These are phyloP conservation scores for Psophia crepitans DNA, from an alignment of 2,113 vertebrate species.

Conservation along the genomic window DNA sequence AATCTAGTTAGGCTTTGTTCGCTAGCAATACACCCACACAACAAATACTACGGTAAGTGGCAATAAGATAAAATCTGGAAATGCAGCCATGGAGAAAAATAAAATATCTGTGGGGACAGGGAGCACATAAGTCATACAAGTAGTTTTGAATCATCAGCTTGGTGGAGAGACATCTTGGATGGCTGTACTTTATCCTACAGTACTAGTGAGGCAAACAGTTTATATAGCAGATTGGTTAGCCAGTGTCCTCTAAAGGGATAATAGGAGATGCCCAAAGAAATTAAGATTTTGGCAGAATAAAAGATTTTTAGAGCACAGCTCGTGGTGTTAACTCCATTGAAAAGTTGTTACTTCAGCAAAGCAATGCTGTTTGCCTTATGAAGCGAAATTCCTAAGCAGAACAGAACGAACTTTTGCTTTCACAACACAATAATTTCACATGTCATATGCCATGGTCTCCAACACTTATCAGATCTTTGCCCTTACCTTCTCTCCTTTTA, in stretches of 20 bases:
- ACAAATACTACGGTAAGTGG: constrained; percentile 6
- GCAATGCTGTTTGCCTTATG: not conserved
- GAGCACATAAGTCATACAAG: not conserved
- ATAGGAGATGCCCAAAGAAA: not conserved
- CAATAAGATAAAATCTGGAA: constrained; percentile 7
- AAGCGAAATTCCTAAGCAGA: not conserved
- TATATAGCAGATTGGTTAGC: not conserved
- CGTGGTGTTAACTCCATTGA: not conserved
- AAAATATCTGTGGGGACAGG: not conserved
- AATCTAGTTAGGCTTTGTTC: constrained; percentile 35
- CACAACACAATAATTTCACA: not conserved
- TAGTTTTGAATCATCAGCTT: not conserved
- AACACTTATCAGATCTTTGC: not conserved
- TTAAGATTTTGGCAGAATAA: not conserved
- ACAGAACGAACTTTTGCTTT: not conserved
- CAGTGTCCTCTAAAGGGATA: not conserved
- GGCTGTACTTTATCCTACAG: not conserved
- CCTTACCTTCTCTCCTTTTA: not conserved
- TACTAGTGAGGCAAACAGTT: not conserved
- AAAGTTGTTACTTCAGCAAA: not conserved
- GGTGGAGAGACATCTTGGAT: not conserved
- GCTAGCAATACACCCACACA: constrained; percentile 17
- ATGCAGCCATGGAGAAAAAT: not conserved
- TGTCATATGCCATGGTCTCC: not conserved
- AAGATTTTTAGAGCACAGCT: not conserved